phyloP scores from a whole-genome alignment of 2,888 invertebrate species.

The Lamellibrachia columna region DNA sequence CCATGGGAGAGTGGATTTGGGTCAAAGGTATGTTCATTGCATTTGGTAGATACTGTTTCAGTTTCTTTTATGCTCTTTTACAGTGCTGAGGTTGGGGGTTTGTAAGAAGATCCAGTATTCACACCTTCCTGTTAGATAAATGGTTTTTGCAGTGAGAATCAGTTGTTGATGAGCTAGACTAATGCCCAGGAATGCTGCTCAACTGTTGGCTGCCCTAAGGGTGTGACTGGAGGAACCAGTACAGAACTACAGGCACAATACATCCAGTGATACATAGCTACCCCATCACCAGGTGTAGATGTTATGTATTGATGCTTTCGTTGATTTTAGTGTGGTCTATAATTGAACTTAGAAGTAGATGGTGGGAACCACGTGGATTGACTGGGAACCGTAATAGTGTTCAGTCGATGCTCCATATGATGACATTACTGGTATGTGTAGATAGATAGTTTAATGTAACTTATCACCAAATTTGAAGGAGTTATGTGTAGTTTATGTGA shows the following conservation, averaged over 20 bases:
- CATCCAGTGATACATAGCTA: neutral
- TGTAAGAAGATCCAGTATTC: neutral
- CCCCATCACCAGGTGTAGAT: neutral
- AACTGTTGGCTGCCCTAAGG: neutral
- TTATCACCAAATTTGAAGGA: too few relatives aligned
- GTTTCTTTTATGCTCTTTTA: neutral
- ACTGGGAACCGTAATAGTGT: too few relatives aligned
- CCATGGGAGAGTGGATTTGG: neutral
- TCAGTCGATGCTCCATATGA: too few relatives aligned
- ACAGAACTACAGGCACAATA: neutral
- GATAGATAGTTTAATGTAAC: too few relatives aligned
- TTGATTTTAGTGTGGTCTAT: neutral
- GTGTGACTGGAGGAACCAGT: conserved; percentile 3
- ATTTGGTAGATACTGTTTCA: neutral
- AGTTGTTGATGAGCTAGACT: neutral
- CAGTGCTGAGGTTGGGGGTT: neutral
- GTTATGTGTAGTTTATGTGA: too few relatives aligned
- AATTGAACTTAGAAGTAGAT: too few relatives aligned
- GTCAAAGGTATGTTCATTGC: conserved; percentile 5
- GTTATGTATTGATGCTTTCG: neutral
- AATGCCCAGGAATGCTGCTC: neutral
- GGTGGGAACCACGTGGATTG: too few relatives aligned
- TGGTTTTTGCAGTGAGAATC: neutral
- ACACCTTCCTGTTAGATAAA: neutral
- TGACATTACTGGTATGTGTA: too few relatives aligned